A percentile compares a stretch with the other conserved stretches of the same genome.
Conservation (phyloP, 2,113 vertebrate species). For the Sciurus niger region DNA sequence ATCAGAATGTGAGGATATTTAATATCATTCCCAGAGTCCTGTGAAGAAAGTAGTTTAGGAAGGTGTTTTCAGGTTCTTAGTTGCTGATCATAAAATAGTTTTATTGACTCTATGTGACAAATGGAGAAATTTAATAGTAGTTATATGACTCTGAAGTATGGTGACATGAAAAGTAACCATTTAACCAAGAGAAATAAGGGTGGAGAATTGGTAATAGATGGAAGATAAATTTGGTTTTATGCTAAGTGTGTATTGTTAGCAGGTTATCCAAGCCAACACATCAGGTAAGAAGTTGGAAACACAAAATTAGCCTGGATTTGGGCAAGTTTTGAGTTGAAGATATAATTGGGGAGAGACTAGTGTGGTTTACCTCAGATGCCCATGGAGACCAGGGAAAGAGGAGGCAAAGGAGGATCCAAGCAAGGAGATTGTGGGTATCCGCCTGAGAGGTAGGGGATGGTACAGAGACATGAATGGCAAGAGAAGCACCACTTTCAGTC, state of each 20-base stretch:
- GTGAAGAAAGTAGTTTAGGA: background rate
- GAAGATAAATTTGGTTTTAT: background rate
- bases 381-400: background rate
- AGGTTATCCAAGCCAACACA: background rate
- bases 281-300: background rate
- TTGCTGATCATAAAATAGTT: background rate
- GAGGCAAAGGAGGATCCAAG: background rate
- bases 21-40: background rate
- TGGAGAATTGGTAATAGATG: background rate
- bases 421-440: accelerated
- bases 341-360: background rate
- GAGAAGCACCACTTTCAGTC: background rate
- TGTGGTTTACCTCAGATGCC: background rate
- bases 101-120: background rate
- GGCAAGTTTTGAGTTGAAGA: background rate
- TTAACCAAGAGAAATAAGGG: background rate
- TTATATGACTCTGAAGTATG: background rate
- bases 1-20: background rate
- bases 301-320: background rate
- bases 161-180: background rate
- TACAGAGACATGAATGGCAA: too few relatives aligned
- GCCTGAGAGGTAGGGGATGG: background rate
- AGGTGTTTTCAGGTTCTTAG: background rate
- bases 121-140: background rate
- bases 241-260: background rate